Evolutionary conservation across 2,797 vertebrate genomes (phyloP).

Genomic region (Luscinia luscinia): DNA sequence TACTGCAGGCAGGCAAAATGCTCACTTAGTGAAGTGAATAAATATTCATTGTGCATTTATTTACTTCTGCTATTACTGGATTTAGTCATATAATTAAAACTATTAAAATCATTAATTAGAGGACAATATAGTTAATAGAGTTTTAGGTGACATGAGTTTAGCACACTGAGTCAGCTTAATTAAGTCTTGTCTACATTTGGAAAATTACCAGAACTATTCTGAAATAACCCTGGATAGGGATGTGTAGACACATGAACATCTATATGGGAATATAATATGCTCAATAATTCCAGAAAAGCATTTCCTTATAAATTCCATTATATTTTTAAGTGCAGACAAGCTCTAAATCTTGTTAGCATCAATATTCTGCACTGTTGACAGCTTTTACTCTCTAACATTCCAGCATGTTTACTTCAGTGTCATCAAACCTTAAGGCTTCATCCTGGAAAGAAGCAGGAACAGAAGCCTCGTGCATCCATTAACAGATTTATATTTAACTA

Average conservation of each 20-base stretch:
- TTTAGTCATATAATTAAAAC: slow-evolving; percentile 30
- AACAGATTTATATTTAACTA: not conserved
- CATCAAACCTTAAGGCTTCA: not conserved
- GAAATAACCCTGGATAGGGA: not conserved
- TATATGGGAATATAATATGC: not conserved
- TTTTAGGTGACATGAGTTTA: slow-evolving; percentile 6
- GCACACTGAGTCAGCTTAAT: slow-evolving; percentile 7
- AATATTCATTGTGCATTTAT: slow-evolving; percentile 27
- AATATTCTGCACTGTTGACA: not conserved
- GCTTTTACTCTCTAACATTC: not conserved
- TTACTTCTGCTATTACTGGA: slow-evolving; percentile 26
- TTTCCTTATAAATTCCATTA: not conserved
- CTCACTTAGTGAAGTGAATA: not conserved
- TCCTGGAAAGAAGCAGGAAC: not conserved
- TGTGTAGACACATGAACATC: not conserved
- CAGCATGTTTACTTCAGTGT: not conserved
- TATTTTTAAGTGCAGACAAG: not conserved
- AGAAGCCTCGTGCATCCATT: not conserved
- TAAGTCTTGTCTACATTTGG: not conserved
- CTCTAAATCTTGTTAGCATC: not conserved
- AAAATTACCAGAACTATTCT: not conserved
- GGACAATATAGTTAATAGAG: slow-evolving; percentile 21
- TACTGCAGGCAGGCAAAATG: not conserved
- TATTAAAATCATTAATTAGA: slow-evolving; percentile 36
- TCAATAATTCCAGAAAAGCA: not conserved